Evolutionary conservation across 2,888 invertebrate species (phyloP), one percentile per base, ranked within the genome.

Genomic region (Spisula subtruncata): DNA sequence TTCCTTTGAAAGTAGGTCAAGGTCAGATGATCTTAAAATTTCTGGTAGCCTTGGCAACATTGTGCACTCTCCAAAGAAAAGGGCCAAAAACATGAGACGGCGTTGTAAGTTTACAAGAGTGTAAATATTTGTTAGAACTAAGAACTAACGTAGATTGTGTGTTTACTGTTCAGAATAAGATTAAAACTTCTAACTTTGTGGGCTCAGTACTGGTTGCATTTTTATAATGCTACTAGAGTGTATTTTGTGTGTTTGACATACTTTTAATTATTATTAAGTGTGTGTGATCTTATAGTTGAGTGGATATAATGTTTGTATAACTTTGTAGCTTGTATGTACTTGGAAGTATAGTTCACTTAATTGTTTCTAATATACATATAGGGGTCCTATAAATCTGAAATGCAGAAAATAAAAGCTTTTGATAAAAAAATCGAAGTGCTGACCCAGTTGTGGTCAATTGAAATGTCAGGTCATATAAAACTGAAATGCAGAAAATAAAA

Each of bases 31-130:
- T 18, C 75, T 6, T 1, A 32, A 75, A 75, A 35, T 16, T 35
- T 16, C 18, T 75, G 75, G 81, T 87, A 54, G 46, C 89, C 46
- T 66, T 89, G 87, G 89, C 60, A 82, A 89, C 75, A 48, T 4
- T 25, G 81, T 60, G 46, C 29, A 48, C 81, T 25, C 29, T n/a
- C 79, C 32, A 25, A 54, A 41, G 80, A 80, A 80, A 79, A 80
- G 54, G 20, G 41, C 29, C 29, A 41, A 79, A 41, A 80, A 35
- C 25, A 71, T 66, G 32, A 87, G 81, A 54, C 56, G 25, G 29
- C 75, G 88, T 56, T 81, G 88, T 88, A 88, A 88, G 86, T 86
- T 66, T 32, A 35, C 75, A 35, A 75, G 75, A 32, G 35, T 75
- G 75, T 32, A 66, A 66, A 66, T 66, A 5, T 66, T 6, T 66